Evolutionary conservation across 2,888 invertebrate genomes (phyloP), one percentile per base, ranked within the genome.

Genomic region (Megamerina dolium): DNA sequence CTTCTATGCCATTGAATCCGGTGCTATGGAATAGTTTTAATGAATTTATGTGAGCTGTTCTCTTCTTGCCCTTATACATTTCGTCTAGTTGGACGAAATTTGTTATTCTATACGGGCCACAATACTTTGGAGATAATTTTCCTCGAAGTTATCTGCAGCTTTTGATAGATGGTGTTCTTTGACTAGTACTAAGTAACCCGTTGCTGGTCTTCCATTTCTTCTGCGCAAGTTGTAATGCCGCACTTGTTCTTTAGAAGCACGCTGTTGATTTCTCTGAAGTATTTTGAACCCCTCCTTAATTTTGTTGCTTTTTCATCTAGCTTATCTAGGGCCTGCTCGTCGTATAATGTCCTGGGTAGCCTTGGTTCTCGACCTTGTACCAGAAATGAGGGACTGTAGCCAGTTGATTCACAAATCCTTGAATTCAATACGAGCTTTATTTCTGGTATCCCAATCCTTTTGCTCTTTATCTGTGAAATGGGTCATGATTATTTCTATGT

Each of bases 281-380:
- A 41, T 41, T 5, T 34, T 10, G 17, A 35, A 23, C 10, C 33
- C 27, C 16, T 33, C 26, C 10, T 27, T 20, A 1, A 41, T 16
- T 33, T 12, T 4, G 4, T 13, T 8, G 13, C 23, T 23, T 9
- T 16, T 14, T 12, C 23, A 2, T 12, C 5, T n/a, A 26, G 13
- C 17, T 6, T 14, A 8, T 21, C 8, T 14, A 2, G 36, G 9
- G 8, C 26, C 3, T 18, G 10, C 12, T 26, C 36, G 13, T 13
- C 26, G 10, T 26, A 21, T 12, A 36, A 8, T n/a, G 36, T 36
- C 5, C n/a, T n/a, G n/a, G n/a, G 19, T 3, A 41, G 5, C n/a
- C 41, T 10, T 2, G 35, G 41, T 18, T 41, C 35, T 21, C 41
- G 35, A 12, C 41, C 41, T 10, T 41, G 34, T 13, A 35, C 35